These are phyloP conservation scores for Emydoidea blandingii DNA, from an alignment of 2,797 vertebrate genomes.

Conservation along the genomic window DNA sequence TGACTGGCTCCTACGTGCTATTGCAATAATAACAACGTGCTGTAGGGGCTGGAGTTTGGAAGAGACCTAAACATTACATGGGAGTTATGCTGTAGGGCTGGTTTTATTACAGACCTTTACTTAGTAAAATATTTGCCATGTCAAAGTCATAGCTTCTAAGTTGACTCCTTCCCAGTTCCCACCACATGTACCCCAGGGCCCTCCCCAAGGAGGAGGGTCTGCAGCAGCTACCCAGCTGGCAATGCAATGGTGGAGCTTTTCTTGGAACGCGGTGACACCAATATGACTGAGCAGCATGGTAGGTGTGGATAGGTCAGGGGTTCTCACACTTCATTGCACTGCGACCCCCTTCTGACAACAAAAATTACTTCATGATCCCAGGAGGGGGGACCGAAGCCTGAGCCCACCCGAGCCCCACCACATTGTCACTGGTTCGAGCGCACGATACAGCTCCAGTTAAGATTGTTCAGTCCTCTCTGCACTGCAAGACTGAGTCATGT, in stretches of 20 bases:
- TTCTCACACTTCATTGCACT: too few relatives aligned
- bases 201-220: neutral
- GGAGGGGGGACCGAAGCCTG: too few relatives aligned
- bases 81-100: neutral
- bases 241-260: neutral
- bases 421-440: too few relatives aligned
- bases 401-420: too few relatives aligned
- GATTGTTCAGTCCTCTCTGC: neutral
- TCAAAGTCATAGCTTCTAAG: neutral
- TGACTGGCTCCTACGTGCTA: neutral
- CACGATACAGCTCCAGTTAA: neutral
- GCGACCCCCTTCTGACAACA: too few relatives aligned
- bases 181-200: neutral
- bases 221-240: neutral
- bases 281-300: neutral
- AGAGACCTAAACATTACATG: neutral
- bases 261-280: neutral
- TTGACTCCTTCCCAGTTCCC: neutral
- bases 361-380: too few relatives aligned
- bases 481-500: neutral
- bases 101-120: neutral
- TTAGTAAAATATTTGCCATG: neutral
- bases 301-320: neutral
- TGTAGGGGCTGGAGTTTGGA: neutral
- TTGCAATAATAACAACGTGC: neutral